Evolutionary conservation across 1,140 invertebrate genomes (phyloP).

Genomic region (Musca domestica): DNA sequence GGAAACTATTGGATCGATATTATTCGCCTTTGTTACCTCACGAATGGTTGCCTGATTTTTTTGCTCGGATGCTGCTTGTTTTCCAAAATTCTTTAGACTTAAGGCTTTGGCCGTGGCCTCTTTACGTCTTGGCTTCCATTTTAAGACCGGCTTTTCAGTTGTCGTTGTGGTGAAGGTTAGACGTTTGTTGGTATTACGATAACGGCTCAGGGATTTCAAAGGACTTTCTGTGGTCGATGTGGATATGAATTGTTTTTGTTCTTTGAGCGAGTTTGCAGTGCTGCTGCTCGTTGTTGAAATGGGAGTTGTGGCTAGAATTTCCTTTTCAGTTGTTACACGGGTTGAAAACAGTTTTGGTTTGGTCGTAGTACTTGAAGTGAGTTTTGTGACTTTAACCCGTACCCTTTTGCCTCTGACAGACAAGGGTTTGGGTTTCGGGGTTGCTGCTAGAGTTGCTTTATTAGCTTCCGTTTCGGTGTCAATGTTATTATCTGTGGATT

Average conservation of each 20-base stretch:
- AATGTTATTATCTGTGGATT: neutral
- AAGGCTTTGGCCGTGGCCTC: neutral
- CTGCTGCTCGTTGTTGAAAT: constrained; percentile 36
- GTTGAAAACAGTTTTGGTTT: neutral
- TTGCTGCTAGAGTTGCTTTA: neutral
- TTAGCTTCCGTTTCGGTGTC: constrained; percentile 2
- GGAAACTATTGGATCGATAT: neutral
- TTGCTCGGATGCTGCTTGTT: neutral
- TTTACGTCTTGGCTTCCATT: constrained; percentile 44
- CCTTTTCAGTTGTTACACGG: neutral
- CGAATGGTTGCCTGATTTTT: neutral
- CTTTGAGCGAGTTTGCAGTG: neutral
- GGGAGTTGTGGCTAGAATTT: neutral
- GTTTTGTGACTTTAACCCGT: constrained; percentile 13
- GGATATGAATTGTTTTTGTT: constrained; percentile 30
- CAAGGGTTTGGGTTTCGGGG: neutral
- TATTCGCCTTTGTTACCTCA: neutral
- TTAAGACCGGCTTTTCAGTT: constrained; percentile 34
- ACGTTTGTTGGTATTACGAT: constrained; percentile 39
- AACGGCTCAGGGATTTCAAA: constrained; percentile 38
- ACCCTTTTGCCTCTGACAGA: neutral
- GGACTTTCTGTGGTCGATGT: constrained; percentile 24
- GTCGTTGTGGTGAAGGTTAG: constrained; percentile 33
- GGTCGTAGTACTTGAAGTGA: constrained; percentile 2
- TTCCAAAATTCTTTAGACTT: neutral